These are phyloP conservation scores for Heterochromis multidens DNA, from an alignment of 2,113 vertebrate genomes.

Conservation along the genomic window DNA sequence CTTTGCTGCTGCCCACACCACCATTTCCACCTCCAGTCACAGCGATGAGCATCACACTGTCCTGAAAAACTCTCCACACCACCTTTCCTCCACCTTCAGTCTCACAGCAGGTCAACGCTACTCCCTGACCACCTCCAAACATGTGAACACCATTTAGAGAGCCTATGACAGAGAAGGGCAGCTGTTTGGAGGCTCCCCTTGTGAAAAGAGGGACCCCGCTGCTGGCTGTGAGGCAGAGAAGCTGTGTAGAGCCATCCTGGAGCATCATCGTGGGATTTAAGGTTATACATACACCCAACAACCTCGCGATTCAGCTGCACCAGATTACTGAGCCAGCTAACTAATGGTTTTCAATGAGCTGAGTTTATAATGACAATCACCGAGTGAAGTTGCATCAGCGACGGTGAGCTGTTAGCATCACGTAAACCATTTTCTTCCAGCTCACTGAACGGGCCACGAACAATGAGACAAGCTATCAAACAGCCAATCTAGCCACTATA, in stretches of 20 bases:
- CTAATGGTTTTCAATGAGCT: background rate
- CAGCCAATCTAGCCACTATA: background rate
- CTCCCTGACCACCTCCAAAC: slow-evolving; percentile 86
- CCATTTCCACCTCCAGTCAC: slow-evolving; percentile 71
- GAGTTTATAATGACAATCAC: background rate
- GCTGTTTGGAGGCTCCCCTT: slow-evolving; percentile 78
- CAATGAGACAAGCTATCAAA: background rate
- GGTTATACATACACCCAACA: background rate
- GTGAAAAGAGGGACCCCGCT: slow-evolving; percentile 88
- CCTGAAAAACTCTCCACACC: slow-evolving; percentile 85
- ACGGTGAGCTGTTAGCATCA: background rate
- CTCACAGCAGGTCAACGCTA: slow-evolving; percentile 74
- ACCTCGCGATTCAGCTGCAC: background rate
- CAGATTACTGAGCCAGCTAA: background rate
- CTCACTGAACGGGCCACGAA: background rate
- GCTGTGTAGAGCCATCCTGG: slow-evolving; percentile 74
- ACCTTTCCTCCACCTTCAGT: slow-evolving; percentile 80
- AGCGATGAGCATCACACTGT: slow-evolving; percentile 88
- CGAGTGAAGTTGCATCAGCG: background rate
- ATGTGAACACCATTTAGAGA: slow-evolving; percentile 92
- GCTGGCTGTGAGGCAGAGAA: slow-evolving; percentile 85
- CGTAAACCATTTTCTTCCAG: background rate
- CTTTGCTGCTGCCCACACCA: slow-evolving; percentile 46
- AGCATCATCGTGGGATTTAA: slow-evolving; percentile 54
- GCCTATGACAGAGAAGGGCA: slow-evolving; percentile 89